Base-by-base conservation (phyloP, 2,888 invertebrate genomes). In the Pseudolycoriella hygida region DNA sequence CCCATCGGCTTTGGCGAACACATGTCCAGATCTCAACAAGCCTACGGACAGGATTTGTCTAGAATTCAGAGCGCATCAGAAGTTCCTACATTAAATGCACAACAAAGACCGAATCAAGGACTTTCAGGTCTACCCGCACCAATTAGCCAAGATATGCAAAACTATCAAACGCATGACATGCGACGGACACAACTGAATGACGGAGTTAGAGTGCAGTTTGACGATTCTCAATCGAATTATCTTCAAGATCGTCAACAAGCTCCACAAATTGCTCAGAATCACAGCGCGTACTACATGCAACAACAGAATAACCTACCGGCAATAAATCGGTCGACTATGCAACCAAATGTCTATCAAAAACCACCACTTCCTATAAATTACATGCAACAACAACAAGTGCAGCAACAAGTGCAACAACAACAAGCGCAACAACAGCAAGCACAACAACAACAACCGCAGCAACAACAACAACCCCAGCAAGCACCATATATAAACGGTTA, bases 271-370 rank as follows among this genome's bases (percentile, higher is more conserved):
- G 11, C 11, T 6, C 30, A 30, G 11, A 30, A 30, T 11, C 30
- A 34, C n/a, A 12, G n/a, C 12, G 34, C 11, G 12, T 14, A 34
- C 11, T 34, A 34, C 11, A 4, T 14, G 3, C 58, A 59, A 15
- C 59, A 57, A 45, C 53, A 53, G 31, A 49, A 53, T n/a, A n/a
- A 25, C 25, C 25, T 25, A 53, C 55, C 67, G 40, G 40, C 42
- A 46, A 52, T 41, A 56, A 62, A 43, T 50, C 46, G 15, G 46
- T 31, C 50, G 50, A 10, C 53, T 52, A 20, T 52, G 52, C 45
- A 50, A 57, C 32, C 57, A 59, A 18, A 44, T 31, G 47, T 51
- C 1, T 52, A 53, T 47, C 52, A 53, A 40, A 47, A 50, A 12
- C 43, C 48, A 20, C 49, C 46, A 38, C 30, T 44, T 12, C 41